These are phyloP conservation scores for Phalera bucephala DNA, from an alignment of 2,888 invertebrate species.

Conservation along the genomic window DNA sequence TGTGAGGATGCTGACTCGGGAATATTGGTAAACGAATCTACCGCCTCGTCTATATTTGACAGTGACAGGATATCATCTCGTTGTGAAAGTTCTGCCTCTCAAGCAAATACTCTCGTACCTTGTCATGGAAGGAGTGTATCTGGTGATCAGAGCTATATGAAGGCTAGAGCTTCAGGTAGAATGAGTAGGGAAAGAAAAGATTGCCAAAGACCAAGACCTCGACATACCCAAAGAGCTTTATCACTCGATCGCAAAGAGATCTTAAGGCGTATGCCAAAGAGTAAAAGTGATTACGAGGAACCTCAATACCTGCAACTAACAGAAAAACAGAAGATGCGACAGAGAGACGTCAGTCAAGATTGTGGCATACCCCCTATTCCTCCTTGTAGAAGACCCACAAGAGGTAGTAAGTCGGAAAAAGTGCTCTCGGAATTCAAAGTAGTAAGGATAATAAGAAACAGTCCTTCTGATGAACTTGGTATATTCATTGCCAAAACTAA, in stretches of 20 bases:
- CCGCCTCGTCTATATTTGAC: slow-evolving; percentile 85
- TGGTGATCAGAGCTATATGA: slow-evolving; percentile 71
- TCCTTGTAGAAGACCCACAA: slow-evolving; percentile 65
- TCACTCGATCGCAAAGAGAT: slow-evolving; percentile 82
- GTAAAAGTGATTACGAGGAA: slow-evolving; percentile 61
- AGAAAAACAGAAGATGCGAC: slow-evolving; percentile 77
- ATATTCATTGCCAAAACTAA: slow-evolving; percentile 88
- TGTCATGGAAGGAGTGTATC: slow-evolving; percentile 77
- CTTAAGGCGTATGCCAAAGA: slow-evolving; percentile 73
- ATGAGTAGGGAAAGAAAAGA: slow-evolving; percentile 68
- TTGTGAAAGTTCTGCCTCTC: slow-evolving; percentile 80
- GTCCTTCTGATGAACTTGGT: slow-evolving; percentile 85
- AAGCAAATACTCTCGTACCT: slow-evolving; percentile 58
- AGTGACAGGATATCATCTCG: slow-evolving; percentile 79
- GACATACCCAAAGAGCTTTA: slow-evolving; percentile 77
- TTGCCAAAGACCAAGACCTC: slow-evolving; percentile 54
- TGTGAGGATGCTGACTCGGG: slow-evolving; percentile 90
- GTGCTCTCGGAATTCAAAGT: slow-evolving; percentile 65
- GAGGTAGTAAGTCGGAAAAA: slow-evolving; percentile 56
- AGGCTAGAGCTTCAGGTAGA: slow-evolving; percentile 64
- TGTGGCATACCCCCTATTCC: slow-evolving; percentile 78
- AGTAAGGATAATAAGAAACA: slow-evolving; percentile 82
- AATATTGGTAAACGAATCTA: slow-evolving; percentile 88
- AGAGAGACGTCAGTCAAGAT: slow-evolving; percentile 64
- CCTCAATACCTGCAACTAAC: slow-evolving; percentile 73